These are phyloP conservation scores for Cygnus buccinator DNA, from an alignment of 2,113 vertebrate genomes.

Conservation along the genomic window DNA sequence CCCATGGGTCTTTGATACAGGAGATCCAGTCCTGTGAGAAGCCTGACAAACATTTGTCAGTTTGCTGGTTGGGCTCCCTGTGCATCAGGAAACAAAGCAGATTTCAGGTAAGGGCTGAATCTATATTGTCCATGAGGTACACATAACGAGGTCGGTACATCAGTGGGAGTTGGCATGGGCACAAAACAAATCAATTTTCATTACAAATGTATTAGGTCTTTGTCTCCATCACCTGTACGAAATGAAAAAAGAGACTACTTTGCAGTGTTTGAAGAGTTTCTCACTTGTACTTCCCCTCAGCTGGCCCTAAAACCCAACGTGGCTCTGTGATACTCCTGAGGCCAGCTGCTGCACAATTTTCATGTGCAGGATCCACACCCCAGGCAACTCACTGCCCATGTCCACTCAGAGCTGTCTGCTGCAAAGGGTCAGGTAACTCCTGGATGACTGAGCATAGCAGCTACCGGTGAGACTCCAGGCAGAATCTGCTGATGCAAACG, in stretches of 20 bases:
- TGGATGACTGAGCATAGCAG: background rate
- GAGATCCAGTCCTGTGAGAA: conserved; percentile 86
- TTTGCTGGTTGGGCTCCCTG: conserved; percentile 93
- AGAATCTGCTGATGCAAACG: background rate
- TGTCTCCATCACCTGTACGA: background rate
- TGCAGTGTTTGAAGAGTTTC: no score
- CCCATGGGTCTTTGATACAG: conserved; percentile 91
- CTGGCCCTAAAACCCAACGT: background rate
- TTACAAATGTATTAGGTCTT: background rate
- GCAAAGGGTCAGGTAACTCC: background rate
- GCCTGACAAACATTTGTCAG: conserved; percentile 78
- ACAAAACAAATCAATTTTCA: background rate
- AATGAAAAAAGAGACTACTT: background rate
- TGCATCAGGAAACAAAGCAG: conserved; percentile 4
- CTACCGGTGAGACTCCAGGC: background rate
- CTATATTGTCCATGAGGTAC: background rate
- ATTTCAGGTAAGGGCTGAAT: background rate
- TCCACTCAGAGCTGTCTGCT: background rate
- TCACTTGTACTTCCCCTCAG: background rate
- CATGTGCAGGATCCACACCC: background rate
- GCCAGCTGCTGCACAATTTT: background rate
- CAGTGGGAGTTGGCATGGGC: background rate
- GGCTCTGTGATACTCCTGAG: background rate
- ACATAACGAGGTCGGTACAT: background rate
- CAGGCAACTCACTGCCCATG: background rate